Evolutionary conservation across 2,888 invertebrate genomes (phyloP).

Genomic region (Herminia tarsipennalis): DNA sequence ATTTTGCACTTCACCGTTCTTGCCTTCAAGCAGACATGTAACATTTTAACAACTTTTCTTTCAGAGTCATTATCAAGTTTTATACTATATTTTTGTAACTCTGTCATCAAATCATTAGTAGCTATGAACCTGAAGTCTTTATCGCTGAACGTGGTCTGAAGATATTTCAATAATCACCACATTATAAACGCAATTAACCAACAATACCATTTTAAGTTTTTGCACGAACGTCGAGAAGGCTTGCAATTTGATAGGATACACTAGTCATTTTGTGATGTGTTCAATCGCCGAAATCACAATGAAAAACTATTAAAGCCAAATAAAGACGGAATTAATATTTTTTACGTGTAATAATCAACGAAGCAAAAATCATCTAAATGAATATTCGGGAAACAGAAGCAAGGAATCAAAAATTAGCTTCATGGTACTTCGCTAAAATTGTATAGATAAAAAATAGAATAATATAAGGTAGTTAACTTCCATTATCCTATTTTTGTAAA

Average conservation of each 20-base stretch:
- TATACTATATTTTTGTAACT: slow-evolving; percentile 99
- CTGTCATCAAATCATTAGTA: slow-evolving; percentile 99
- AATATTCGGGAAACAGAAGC: slow-evolving; percentile 47
- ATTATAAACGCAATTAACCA: slow-evolving; percentile 14
- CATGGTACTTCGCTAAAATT: slow-evolving; percentile 46
- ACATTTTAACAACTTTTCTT: slow-evolving; percentile 98
- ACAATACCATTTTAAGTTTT: slow-evolving; percentile 17
- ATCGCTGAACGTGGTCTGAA: slow-evolving; percentile 96
- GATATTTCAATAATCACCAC: slow-evolving; percentile 18
- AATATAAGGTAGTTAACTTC: slow-evolving; percentile 11
- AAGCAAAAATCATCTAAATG: slow-evolving; percentile 58
- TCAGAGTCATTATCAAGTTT: slow-evolving; percentile 99
- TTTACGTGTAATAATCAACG: slow-evolving; percentile 48
- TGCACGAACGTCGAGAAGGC: slow-evolving; percentile 91
- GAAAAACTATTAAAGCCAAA: slow-evolving; percentile 45
- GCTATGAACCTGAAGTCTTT: slow-evolving; percentile 99
- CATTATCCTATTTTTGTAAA: no score
- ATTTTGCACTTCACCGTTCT: slow-evolving; percentile 99
- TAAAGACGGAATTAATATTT: slow-evolving; percentile 53
- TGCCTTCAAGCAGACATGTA: slow-evolving; percentile 97
- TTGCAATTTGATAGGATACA: slow-evolving; percentile 94
- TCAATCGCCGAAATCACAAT: slow-evolving; percentile 48
- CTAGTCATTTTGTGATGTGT: slow-evolving; percentile 81
- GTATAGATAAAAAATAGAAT: slow-evolving; percentile 36
- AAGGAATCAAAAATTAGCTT: slow-evolving; percentile 48